Conservation (phyloP, 2,888 invertebrate species). For the Automeris io region DNA sequence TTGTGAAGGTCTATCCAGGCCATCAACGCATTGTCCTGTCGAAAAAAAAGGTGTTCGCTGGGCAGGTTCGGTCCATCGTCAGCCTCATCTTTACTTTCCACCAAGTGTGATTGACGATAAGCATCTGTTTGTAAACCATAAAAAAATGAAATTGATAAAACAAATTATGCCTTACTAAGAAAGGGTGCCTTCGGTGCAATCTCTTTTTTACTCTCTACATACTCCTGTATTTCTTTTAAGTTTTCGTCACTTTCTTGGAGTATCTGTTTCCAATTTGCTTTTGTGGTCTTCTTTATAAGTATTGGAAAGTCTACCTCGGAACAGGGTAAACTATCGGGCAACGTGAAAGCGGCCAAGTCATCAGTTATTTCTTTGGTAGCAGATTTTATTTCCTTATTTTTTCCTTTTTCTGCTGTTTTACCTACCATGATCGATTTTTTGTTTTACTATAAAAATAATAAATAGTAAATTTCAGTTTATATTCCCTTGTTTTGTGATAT, state of each 20-base stretch:
- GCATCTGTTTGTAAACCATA: too few relatives aligned
- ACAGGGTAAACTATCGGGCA: slow-evolving; percentile 58
- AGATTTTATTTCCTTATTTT: slow-evolving; percentile 36
- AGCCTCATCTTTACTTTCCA: too few relatives aligned
- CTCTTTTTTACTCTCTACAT: slow-evolving; percentile 33
- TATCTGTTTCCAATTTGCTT: slow-evolving; percentile 51
- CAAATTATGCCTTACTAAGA: slow-evolving; percentile 36
- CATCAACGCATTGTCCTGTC: too few relatives aligned
- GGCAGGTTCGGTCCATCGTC: too few relatives aligned
- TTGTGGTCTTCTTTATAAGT: slow-evolving; percentile 27
- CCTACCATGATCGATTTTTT: slow-evolving; percentile 37
- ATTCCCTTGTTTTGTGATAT: too few relatives aligned
- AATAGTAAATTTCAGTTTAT: too few relatives aligned
- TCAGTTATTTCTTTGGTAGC: slow-evolving; percentile 29
- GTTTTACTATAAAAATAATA: not conserved
- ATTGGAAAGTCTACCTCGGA: slow-evolving; percentile 60
- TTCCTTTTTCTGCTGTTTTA: slow-evolving; percentile 46
- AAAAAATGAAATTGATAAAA: not conserved
- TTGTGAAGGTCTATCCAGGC: too few relatives aligned
- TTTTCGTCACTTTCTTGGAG: slow-evolving; percentile 41
- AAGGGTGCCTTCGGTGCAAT: slow-evolving; percentile 39
- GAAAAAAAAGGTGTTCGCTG: too few relatives aligned
- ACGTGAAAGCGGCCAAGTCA: slow-evolving; percentile 37
- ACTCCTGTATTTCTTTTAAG: slow-evolving; percentile 40
- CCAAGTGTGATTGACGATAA: too few relatives aligned